Percentiles rank a stretch among this genome's conserved stretches.
Conservation (phyloP, 2,888 invertebrate species). For the Leptogaster cylindrica region DNA sequence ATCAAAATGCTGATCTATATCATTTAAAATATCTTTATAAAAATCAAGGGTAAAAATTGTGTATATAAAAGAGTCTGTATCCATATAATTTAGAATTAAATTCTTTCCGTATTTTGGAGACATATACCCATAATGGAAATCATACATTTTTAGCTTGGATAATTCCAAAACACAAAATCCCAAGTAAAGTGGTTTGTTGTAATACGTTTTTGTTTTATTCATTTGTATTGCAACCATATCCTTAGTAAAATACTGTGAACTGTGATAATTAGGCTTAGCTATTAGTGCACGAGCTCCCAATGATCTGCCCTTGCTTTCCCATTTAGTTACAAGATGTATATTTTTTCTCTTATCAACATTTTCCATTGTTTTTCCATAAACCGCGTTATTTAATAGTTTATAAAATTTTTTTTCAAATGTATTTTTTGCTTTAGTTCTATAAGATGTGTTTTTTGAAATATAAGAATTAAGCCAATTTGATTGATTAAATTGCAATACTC, state of each 20-base stretch:
- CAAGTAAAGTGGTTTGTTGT: constrained; percentile 46
- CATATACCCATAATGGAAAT: constrained; percentile 47
- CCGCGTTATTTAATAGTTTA: constrained; percentile 30
- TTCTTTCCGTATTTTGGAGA: neutral
- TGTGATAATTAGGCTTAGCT: constrained; percentile 44
- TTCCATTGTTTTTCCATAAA: constrained; percentile 47
- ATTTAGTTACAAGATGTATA: constrained; percentile 45
- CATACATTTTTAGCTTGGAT: constrained; percentile 45
- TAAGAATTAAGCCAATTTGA: constrained; percentile 38
- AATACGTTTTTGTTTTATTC: constrained; percentile 37
- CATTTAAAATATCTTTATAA: constrained; percentile 43
- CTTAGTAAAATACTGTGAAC: constrained; percentile 31
- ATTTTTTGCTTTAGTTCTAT: neutral
- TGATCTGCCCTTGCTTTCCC: constrained; percentile 47
- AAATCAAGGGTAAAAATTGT: constrained; percentile 44
- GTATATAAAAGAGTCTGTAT: constrained; percentile 44
- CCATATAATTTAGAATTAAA: constrained; percentile 24
- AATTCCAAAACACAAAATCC: constrained; percentile 34
- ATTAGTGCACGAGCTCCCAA: constrained; percentile 26
- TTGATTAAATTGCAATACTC: constrained; percentile 52
- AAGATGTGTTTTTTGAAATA: constrained; percentile 2
- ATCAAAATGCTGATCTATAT: constrained; percentile 51
- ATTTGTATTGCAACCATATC: neutral
- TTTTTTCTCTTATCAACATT: constrained; percentile 48
- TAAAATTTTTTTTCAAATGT: neutral